Base-by-base conservation (phyloP, 2,888 invertebrate genomes). In the Acronicta alni region DNA sequence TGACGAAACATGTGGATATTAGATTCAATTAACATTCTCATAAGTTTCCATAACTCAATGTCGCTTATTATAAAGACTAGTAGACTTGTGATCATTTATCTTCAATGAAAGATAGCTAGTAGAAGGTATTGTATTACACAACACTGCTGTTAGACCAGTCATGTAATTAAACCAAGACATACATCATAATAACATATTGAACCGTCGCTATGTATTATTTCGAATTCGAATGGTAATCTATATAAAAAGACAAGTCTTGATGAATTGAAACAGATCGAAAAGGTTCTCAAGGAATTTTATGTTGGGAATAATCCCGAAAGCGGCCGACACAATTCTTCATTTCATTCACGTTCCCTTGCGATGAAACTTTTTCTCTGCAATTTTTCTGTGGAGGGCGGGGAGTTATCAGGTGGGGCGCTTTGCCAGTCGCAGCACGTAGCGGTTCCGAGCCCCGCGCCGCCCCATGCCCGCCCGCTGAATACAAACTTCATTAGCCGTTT, bases 401-500 rank as follows among this genome's bases (percentile, higher is more conserved):
- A 85, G 91, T 89, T 91, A 91, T 93, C 93, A 93, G 93, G 93
- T 93, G 92, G 92, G 89, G 89, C 87, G 85, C 85, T 84, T 93
- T 90, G 86, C 83, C 83, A 94, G 92, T 92, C 94, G 84, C 81
- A 79, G 89, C 93, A 94, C 94, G 94, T 93, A 90, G 86, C 83
- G 84, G 83, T 82, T 80, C 82, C 82, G 83, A 81, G 83, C 86
- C 85, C 85, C 87, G 85, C 86, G 83, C 77, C 81, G 83, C 85
- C 84, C 87, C 77, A 76, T 70, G 81, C 89, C 87, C 91, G 88
- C 91, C 90, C 91, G 90, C 86, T 92, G 93, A 93, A 94, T 93
- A 94, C 93, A 94, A 94, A 94, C 94, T 94, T 94, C 94, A 94
- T 94, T 94, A 94, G 94, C 91, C 91, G 91, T 92, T 93, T 93